Evolutionary conservation across 2,888 invertebrate species (phyloP), one percentile per base, ranked within the genome.

Genomic region (Halictus quadricinctus): DNA sequence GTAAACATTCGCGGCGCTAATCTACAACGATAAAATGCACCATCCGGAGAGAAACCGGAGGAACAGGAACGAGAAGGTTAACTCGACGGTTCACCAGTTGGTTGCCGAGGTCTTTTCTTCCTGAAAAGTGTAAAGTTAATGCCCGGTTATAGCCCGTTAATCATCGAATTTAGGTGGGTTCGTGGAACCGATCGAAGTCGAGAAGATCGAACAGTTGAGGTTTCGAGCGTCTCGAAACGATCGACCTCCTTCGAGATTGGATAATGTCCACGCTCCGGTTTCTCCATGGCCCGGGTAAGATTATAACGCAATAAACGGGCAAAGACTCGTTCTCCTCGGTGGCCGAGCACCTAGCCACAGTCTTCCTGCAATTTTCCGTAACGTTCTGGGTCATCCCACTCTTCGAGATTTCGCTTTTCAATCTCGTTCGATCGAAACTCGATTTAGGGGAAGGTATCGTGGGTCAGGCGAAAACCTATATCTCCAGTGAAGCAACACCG

Each of bases 361-460:
- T 85, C 79, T 82, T 82, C 76, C 60, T 76, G 76, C 77, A 78
- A 80, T 85, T 86, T 85, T 85, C 75, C 66, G 69, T 72, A 48
- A 46, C 79, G 69, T 82, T 79, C 77, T 15, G 77, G 72, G 79
- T 78, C 80, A 70, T 81, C 72, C 80, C 66, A 70, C 36, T 84
- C 79, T 54, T 79, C 76, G 83, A 83, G 84, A 88, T 83, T 88
- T 88, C 86, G 84, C 83, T 79, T 86, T 88, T 88, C 88, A 88
- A 88, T 88, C 88, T 84, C 84, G 84, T 86, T 77, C 81, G 70
- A 77, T 46, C 70, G 74, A 75, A 88, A 88, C 76, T 88, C 84
- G 84, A 88, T 88, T 88, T 86, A 72, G 72, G 54, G 64, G 18
- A 21, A 25, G 73, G 50, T 72, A 79, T 69, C 66, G 66, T 48